Percentiles rank a stretch among this genome's conserved stretches.
Conservation (phyloP, 2,113 vertebrate genomes). For the Indicator maculatus region DNA sequence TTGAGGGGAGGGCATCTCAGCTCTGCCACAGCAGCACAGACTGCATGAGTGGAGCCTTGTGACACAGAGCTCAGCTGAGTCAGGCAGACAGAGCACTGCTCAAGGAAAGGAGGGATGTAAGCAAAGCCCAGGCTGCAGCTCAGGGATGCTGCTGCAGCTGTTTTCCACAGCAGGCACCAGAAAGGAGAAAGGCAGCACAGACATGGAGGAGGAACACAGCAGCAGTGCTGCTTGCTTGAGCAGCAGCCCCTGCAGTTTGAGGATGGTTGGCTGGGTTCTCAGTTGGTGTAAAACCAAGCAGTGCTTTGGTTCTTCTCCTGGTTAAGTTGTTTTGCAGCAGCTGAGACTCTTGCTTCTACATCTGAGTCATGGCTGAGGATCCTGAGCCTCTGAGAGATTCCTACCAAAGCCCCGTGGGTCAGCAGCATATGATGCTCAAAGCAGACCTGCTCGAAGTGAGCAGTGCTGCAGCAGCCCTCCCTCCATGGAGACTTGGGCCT, state of each 20-base stretch:
- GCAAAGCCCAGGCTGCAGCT: not conserved
- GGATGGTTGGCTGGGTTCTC: not conserved
- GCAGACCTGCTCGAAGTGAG: not conserved
- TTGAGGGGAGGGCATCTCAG: not conserved
- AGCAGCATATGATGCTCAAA: conserved; percentile 18
- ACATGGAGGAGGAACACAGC: not conserved
- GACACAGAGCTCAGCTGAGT: not conserved
- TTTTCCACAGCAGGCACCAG: not conserved
- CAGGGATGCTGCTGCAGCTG: not conserved
- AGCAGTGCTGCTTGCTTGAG: not conserved
- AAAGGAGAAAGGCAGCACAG: not conserved
- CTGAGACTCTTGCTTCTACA: not conserved
- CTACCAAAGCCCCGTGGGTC: not conserved
- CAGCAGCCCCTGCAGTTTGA: not conserved
- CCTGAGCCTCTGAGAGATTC: not conserved
- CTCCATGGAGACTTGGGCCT: not conserved
- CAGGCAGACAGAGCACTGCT: not conserved
- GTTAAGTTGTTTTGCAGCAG: not conserved
- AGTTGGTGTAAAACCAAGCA: not conserved
- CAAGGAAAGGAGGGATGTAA: not conserved
- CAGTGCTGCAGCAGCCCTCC: not conserved
- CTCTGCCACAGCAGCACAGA: not conserved
- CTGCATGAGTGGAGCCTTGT: not conserved
- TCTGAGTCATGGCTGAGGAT: not conserved
- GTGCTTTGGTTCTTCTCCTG: not conserved